Evolutionary conservation across 53 echinoderm and acorn worm species (phyloP).

Genomic region (Temnopleurus reevesii): DNA sequence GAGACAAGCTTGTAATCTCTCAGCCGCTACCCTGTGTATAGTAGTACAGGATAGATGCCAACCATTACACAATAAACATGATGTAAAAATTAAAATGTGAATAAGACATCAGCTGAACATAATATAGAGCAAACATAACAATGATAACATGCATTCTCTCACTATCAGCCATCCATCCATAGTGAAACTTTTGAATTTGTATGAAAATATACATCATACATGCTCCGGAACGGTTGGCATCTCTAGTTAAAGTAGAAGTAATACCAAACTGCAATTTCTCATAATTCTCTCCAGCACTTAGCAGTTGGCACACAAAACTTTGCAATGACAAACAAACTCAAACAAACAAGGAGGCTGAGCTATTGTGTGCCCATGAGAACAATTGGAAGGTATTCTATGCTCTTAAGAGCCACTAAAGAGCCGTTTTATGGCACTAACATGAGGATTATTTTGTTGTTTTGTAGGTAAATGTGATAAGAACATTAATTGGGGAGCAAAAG

Average conservation of each 20-base stretch:
- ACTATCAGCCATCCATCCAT: too few relatives aligned
- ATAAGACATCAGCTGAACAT: too few relatives aligned
- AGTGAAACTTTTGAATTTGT: too few relatives aligned
- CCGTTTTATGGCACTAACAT: conserved; percentile 25
- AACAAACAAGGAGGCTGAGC: conserved; percentile 30
- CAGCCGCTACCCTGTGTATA: too few relatives aligned
- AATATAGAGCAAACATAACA: too few relatives aligned
- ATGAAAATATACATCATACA: too few relatives aligned
- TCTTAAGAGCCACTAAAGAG: conserved; percentile 32
- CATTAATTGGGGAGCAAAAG: conserved; percentile 30
- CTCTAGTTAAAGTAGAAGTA: background rate
- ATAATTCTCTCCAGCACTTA: conserved; percentile 25
- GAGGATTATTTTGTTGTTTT: conserved; percentile 11
- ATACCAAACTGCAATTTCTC: conserved; percentile 29
- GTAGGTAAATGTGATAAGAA: conserved; percentile 48
- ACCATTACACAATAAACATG: too few relatives aligned
- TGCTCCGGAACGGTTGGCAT: too few relatives aligned
- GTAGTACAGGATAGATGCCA: too few relatives aligned
- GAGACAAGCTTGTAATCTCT: too few relatives aligned
- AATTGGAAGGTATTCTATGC: conserved; percentile 1
- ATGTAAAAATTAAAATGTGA: too few relatives aligned
- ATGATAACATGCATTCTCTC: too few relatives aligned
- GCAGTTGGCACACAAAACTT: conserved; percentile 45
- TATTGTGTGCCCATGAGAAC: conserved; percentile 16
- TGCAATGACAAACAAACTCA: conserved; percentile 23